Evolutionary conservation across 2,113 vertebrate genomes (phyloP), one percentile per base, ranked within the genome.

Genomic region (Phalacrocorax aristotelis): DNA sequence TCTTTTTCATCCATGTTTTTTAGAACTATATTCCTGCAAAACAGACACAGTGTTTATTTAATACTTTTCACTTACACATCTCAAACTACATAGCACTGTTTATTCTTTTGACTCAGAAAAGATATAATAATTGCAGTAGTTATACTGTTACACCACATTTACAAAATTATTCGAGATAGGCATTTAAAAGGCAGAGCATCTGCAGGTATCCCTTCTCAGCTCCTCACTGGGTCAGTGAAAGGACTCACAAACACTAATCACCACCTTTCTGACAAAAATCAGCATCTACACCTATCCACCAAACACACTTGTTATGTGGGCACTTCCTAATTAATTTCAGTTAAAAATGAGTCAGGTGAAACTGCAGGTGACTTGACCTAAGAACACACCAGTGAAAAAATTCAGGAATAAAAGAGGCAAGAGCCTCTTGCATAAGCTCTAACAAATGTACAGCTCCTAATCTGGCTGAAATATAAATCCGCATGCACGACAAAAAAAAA

Each of bases 401-500:
- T 2, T 3, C n/a, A 81, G 27, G 38, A 36, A 23, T 1, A 30
- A 5, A 22, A 74, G 12, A 89, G 1, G 21, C 22, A 79, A 49
- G 22, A 78, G 32, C 20, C 91, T 77, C n/a, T 44, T 69, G 8
- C 2, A 1, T 5, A 27, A 78, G 2, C 2, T 55, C 57, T 40
- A 44, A 57, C 18, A 38, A 74, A 68, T 0, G 4, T 3, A 27
- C 27, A 88, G 44, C 40, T 90, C 44, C 18, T 80, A 19, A n/a
- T 57, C 25, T 49, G 14, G 54, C 36, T 57, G 20, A 57, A 90
- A 74, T 23, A 69, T 1, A 40, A 86, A 54, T 18, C 40, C 61
- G 2, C 1, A 1, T 0, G 1, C 5, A 69, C 3, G 10, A 49
- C 9, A 40, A 27, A 58, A 30, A 25, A 19, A 18, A 15, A 23